phyloP scores from a whole-genome alignment of 2,797 vertebrate species.

The Bovichtus diacanthus region DNA sequence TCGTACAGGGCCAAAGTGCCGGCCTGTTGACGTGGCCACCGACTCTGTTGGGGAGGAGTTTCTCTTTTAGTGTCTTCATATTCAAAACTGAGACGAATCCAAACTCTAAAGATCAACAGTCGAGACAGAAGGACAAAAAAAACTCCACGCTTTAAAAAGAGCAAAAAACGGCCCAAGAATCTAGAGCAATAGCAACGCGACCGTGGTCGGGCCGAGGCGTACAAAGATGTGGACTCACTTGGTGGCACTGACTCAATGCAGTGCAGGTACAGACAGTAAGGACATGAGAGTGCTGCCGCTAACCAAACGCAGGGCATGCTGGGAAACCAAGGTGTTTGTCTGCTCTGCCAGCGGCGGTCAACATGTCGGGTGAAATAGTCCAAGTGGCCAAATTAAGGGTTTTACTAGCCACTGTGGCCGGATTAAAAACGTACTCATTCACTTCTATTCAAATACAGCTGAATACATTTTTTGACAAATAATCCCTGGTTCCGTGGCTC shows the following conservation, averaged over 20 bases:
- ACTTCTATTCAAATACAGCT: slow-evolving; percentile 49
- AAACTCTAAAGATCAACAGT: slow-evolving; percentile 64
- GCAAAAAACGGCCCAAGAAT: slow-evolving; percentile 40
- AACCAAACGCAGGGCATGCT: slow-evolving; percentile 43
- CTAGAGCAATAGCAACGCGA: slow-evolving; percentile 43
- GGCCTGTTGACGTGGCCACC: not conserved
- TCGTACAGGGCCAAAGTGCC: not conserved
- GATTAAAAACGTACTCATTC: slow-evolving; percentile 43
- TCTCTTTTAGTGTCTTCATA: slow-evolving; percentile 63
- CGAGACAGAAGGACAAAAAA: slow-evolving; percentile 53
- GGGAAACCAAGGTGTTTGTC: slow-evolving; percentile 40
- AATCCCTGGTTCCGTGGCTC: slow-evolving; percentile 70
- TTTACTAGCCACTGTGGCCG: slow-evolving; percentile 2
- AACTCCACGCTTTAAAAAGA: slow-evolving; percentile 55
- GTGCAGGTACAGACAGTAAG: slow-evolving; percentile 37
- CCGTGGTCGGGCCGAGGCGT: slow-evolving; percentile 37
- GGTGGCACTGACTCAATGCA: slow-evolving; percentile 44
- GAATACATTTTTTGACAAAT: slow-evolving; percentile 23
- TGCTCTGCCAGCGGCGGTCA: slow-evolving; percentile 19
- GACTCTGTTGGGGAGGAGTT: slow-evolving; percentile 11
- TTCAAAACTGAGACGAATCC: slow-evolving; percentile 55
- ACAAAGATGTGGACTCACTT: slow-evolving; percentile 56
- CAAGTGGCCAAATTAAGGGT: slow-evolving; percentile 20
- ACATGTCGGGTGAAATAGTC: slow-evolving; percentile 11
- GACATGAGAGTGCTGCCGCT: slow-evolving; percentile 3